A percentile compares a stretch with the other conserved stretches of the same genome.
Evolutionary conservation across 2,113 vertebrate species (phyloP).

Genomic region (Nyctibius bracteatus): DNA sequence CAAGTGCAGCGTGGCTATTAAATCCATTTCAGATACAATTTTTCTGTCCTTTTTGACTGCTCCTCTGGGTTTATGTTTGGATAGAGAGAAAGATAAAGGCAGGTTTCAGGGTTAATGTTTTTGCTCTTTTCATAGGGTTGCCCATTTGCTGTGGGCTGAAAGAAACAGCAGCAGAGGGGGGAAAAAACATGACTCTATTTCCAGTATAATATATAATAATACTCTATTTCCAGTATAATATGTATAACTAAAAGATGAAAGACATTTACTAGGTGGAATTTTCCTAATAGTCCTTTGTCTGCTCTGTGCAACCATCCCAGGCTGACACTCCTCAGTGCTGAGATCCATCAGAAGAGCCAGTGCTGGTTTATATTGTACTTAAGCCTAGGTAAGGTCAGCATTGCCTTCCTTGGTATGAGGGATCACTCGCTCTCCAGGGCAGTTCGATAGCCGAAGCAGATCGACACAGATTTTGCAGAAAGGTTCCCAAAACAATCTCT

Average conservation of each 20-base stretch:
- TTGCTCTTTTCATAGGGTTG: background rate
- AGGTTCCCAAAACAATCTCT: background rate
- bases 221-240: background rate
- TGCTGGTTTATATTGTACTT: background rate
- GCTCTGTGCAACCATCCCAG: background rate
- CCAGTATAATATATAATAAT: background rate
- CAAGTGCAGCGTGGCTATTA: background rate
- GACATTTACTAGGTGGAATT: background rate
- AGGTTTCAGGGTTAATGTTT: background rate
- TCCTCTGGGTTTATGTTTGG: background rate
- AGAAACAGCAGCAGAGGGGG: background rate
- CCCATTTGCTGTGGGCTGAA: background rate
- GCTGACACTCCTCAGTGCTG: background rate
- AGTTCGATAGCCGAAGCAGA: background rate
- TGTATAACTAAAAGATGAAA: background rate
- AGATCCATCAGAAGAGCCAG: background rate
- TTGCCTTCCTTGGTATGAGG: rapidly evolving
- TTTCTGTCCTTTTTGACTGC: background rate
- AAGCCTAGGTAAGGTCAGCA: background rate
- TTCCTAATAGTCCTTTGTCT: background rate
- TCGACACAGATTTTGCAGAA: background rate
- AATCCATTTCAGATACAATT: background rate
- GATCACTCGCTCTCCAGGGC: background rate
- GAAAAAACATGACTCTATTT: background rate
- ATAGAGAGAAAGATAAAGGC: background rate